phyloP scores from a whole-genome alignment of 2,888 invertebrate genomes.

The Tipula helvola region DNA sequence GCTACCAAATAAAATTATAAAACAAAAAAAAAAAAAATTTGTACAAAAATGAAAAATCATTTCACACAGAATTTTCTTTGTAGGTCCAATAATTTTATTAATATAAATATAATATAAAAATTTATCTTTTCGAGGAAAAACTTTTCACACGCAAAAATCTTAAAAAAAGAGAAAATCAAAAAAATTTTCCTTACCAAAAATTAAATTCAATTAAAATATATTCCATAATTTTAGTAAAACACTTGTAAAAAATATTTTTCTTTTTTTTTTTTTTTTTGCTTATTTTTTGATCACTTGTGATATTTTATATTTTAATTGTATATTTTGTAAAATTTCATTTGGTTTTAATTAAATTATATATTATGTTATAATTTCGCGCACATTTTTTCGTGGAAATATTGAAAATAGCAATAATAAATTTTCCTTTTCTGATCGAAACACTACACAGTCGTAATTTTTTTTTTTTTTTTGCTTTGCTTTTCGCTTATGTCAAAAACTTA shows the following conservation, averaged over 20 bases:
- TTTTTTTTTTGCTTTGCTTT: neutral
- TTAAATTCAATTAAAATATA: neutral
- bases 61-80: neutral
- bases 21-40: neutral
- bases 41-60: neutral
- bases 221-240: neutral
- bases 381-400: conserved; percentile 6
- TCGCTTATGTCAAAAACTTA: neutral
- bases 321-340: neutral
- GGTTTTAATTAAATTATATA: neutral
- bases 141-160: neutral
- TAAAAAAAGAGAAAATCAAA: neutral
- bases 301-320: neutral
- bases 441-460: neutral
- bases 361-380: conserved; percentile 10
- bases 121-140: neutral
- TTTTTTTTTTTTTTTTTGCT: neutral
- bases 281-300: neutral
- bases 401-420: neutral
- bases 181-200: neutral
- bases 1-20: neutral
- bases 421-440: neutral
- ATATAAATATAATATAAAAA: neutral
- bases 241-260: neutral
- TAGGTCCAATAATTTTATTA: neutral